A percentile compares a stretch with the other conserved stretches of the same genome.
phyloP scores from a whole-genome alignment of 2,113 vertebrate genomes.

The Thunnus thynnus region DNA sequence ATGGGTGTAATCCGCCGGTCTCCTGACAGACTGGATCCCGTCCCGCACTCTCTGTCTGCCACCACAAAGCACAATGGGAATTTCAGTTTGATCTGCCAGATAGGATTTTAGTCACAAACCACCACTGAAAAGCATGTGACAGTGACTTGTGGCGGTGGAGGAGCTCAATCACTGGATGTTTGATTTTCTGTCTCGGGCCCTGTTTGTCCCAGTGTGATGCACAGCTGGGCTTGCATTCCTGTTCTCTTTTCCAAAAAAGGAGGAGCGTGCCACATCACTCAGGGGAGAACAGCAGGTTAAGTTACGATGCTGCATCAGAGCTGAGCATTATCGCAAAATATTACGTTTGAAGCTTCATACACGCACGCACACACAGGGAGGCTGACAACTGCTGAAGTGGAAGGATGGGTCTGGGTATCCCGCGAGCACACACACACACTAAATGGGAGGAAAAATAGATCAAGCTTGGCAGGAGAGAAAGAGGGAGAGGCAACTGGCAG shows the following conservation, averaged over 20 bases:
- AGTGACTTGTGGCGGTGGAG: not conserved
- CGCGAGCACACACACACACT: slow-evolving; percentile 24
- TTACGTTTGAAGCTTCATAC: not conserved
- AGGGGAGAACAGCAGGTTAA: not conserved
- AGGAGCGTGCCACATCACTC: not conserved
- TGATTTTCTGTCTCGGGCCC: slow-evolving; percentile 44
- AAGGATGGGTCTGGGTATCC: slow-evolving; percentile 30
- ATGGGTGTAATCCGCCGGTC: slow-evolving; percentile 44
- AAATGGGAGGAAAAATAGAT: slow-evolving; percentile 54
- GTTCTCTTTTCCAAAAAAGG: not conserved
- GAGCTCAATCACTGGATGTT: slow-evolving; percentile 22
- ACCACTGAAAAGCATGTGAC: slow-evolving; percentile 9
- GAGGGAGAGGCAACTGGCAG: slow-evolving; percentile 44
- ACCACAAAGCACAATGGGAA: slow-evolving; percentile 33
- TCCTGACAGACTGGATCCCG: slow-evolving; percentile 52
- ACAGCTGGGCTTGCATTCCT: not conserved
- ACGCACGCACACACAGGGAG: not conserved
- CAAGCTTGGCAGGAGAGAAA: slow-evolving; percentile 24
- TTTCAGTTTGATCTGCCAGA: slow-evolving; percentile 47
- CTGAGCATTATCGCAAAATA: slow-evolving; percentile 7
- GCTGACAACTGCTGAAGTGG: not conserved
- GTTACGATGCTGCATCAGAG: slow-evolving; percentile 25
- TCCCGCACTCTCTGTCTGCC: slow-evolving; percentile 10
- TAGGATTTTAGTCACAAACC: slow-evolving; percentile 23
- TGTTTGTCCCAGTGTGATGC: slow-evolving; percentile 2